phyloP scores from a whole-genome alignment of 1,140 invertebrate species.

The Pectinophora gossypiella region DNA sequence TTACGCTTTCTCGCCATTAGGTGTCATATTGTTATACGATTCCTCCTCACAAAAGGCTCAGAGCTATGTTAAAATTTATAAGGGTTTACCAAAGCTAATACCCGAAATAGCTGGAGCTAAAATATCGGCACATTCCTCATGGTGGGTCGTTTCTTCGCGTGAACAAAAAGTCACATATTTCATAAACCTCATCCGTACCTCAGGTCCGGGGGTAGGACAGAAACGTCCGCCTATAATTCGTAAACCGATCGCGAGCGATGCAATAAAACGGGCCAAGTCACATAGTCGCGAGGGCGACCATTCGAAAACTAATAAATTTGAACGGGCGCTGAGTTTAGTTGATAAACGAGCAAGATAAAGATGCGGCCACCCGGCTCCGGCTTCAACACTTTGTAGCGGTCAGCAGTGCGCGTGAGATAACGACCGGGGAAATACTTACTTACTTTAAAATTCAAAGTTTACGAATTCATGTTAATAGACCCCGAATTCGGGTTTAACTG shows the following conservation, averaged over 20 bases:
- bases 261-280: conserved; percentile 34
- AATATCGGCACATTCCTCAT: background rate
- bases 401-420: background rate
- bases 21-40: conserved; percentile 32
- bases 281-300: conserved; percentile 36
- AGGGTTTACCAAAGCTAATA: background rate
- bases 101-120: background rate
- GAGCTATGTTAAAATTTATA: background rate
- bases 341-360: conserved; percentile 53
- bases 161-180: conserved; percentile 1
- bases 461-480: too few relatives aligned
- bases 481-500: too few relatives aligned
- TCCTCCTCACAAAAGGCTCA: background rate
- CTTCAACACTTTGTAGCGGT: conserved; percentile 10
- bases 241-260: conserved; percentile 12
- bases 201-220: background rate
- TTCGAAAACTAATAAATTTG: conserved; percentile 57
- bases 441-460: too few relatives aligned
- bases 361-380: conserved; percentile 25
- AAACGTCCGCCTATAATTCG: conserved; percentile 10
- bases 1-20: conserved; percentile 34
- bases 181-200: background rate
- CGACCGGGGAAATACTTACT: background rate
- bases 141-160: background rate
- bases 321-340: conserved; percentile 51